A percentile compares a stretch with the other conserved stretches of the same genome.
These are phyloP conservation scores for Malthinus seriepunctatus DNA, from an alignment of 2,888 invertebrate species.

Conservation along the genomic window DNA sequence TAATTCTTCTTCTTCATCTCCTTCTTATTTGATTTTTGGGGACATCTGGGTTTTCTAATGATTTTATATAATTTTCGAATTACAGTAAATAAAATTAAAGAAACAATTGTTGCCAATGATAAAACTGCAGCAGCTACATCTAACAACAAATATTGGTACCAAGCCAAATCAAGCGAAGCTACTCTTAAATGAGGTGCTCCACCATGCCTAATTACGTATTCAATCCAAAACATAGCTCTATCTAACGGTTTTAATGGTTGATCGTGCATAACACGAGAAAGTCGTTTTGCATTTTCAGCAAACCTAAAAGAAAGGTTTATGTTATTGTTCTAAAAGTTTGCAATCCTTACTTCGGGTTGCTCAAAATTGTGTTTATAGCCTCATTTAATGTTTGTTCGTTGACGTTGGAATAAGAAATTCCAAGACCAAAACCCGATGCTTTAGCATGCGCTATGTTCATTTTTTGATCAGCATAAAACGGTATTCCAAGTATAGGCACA, in stretches of 20 bases:
- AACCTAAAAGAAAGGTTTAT: constrained; percentile 29
- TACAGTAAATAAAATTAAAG: no score
- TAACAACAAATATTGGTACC: constrained; percentile 33
- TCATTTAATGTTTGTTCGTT: not conserved
- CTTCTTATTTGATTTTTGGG: no score
- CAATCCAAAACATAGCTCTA: constrained; percentile 38
- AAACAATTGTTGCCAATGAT: no score
- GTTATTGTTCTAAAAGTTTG: not conserved
- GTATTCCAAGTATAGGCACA: not conserved
- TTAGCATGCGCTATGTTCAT: not conserved
- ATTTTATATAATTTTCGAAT: no score
- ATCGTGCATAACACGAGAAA: constrained; percentile 36
- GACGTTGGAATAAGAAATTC: not conserved
- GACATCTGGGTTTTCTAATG: no score
- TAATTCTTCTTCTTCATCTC: no score
- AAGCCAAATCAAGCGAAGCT: constrained; percentile 26
- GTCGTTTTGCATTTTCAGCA: constrained; percentile 29
- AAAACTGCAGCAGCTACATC: constrained; percentile 14
- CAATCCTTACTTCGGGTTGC: not conserved
- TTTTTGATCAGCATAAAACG: not conserved
- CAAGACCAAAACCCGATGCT: not conserved
- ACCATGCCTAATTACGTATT: constrained; percentile 38
- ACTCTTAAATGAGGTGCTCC: constrained; percentile 38
- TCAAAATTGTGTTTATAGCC: not conserved
- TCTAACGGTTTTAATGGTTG: constrained; percentile 35